These are phyloP conservation scores for Calameuta filiformis DNA, from an alignment of 2,888 invertebrate species.

Conservation along the genomic window DNA sequence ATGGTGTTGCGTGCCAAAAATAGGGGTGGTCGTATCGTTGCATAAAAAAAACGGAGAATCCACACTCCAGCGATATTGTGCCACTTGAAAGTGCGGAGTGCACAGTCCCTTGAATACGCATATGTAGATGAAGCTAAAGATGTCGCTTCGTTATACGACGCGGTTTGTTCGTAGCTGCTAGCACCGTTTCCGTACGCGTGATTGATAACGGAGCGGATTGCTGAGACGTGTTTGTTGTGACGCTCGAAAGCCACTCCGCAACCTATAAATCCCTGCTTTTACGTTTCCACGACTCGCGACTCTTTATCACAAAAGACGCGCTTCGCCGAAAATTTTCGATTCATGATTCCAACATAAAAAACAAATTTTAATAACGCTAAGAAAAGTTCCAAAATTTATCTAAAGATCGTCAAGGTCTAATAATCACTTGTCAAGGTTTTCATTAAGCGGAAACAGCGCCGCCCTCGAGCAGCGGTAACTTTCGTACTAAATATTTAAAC, in stretches of 20 bases:
- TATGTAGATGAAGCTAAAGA: not conserved
- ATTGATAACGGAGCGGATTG: conserved; percentile 41
- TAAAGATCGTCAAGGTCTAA: not conserved
- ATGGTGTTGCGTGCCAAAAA: not conserved
- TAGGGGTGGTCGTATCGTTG: not conserved
- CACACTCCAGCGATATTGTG: not conserved
- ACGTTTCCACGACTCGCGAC: not conserved
- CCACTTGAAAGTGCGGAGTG: not conserved
- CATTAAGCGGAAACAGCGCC: not conserved
- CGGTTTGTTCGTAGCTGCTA: conserved; percentile 14
- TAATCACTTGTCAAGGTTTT: not conserved
- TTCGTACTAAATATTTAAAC: not conserved
- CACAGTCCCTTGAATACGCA: not conserved
- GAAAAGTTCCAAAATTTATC: not conserved
- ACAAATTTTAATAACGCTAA: not conserved
- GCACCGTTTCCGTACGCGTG: conserved; percentile 23
- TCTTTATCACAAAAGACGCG: not conserved
- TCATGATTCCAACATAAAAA: not conserved
- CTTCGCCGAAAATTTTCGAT: not conserved
- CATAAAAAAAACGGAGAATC: not conserved
- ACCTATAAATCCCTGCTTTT: conserved; percentile 39
- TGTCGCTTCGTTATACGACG: conserved; percentile 5
- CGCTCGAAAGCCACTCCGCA: conserved; percentile 41
- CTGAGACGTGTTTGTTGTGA: conserved; percentile 53
- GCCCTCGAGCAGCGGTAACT: not conserved